Percentiles rank a stretch among this genome's conserved stretches.
These are phyloP conservation scores for Mesopsocus fuscifrons DNA, from an alignment of 2,888 invertebrate genomes.

Conservation along the genomic window DNA sequence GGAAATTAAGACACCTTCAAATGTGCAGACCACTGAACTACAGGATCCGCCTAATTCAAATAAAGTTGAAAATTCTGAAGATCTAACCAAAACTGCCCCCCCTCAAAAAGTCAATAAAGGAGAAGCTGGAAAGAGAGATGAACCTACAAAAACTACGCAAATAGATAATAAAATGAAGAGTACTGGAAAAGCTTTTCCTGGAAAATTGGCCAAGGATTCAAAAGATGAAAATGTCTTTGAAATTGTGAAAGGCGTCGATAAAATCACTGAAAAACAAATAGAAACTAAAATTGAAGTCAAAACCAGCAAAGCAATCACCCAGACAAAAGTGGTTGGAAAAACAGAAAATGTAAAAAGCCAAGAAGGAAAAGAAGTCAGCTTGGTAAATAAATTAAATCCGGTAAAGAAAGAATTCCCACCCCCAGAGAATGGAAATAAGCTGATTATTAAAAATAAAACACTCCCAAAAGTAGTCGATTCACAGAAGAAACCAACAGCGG, in stretches of 20 bases:
- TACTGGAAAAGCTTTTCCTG: no score
- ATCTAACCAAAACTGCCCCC: not conserved
- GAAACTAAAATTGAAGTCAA: slow-evolving; percentile 6
- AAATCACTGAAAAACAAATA: slow-evolving; percentile 3
- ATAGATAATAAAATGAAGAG: no score
- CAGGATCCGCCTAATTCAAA: no score
- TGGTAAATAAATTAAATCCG: no score
- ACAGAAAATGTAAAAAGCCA: slow-evolving; percentile 12
- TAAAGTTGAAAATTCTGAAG: not conserved
- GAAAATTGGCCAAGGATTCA: no score
- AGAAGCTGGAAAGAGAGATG: no score
- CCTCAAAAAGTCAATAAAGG: not conserved
- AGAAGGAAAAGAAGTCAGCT: slow-evolving; percentile 11
- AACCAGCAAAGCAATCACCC: slow-evolving; percentile 6
- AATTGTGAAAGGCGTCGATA: not conserved
- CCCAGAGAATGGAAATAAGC: not conserved
- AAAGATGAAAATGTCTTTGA: no score
- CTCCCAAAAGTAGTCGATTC: no score
- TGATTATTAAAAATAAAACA: not conserved
- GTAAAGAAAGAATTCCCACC: not conserved
- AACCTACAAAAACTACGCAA: no score
- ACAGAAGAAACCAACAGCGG: slow-evolving; percentile 6
- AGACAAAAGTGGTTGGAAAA: slow-evolving; percentile 1
- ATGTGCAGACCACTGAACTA: no score
- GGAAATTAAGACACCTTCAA: no score